phyloP scores from a whole-genome alignment of 2,797 vertebrate genomes.

The Oreochromis grahami region DNA sequence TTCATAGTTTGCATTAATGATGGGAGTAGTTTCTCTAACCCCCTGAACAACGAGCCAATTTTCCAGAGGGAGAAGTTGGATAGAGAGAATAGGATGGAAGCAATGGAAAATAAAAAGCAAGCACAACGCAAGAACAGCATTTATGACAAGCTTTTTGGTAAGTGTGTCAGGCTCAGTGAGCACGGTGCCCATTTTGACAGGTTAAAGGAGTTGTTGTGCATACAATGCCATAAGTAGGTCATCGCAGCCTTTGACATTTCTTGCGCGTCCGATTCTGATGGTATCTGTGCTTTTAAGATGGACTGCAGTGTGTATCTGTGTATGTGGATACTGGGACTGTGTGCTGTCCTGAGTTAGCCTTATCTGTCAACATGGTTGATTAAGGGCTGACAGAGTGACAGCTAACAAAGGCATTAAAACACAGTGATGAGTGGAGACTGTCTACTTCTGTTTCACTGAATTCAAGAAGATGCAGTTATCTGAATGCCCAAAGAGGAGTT shows the following conservation, averaged over 20 bases:
- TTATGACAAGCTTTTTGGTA: conserved; percentile 3
- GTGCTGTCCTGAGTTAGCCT: neutral
- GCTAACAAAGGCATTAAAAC: neutral
- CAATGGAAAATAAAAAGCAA: neutral
- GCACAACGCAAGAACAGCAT: conserved; percentile 18
- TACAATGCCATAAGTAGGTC: conserved; percentile 22
- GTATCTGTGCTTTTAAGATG: conserved; percentile 9
- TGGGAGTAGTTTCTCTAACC: conserved; percentile 20
- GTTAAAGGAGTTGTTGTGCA: conserved; percentile 17
- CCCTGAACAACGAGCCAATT: conserved; percentile 4
- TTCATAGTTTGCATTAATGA: conserved; percentile 20
- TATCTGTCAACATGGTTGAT: neutral
- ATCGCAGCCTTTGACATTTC: neutral
- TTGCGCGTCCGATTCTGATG: conserved; percentile 11
- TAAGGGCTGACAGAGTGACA: conserved; percentile 1
- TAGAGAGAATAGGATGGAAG: neutral
- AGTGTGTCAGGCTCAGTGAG: conserved; percentile 22
- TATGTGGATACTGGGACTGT: neutral
- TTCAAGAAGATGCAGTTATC: neutral
- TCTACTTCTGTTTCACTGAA: neutral
- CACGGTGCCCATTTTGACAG: conserved; percentile 14
- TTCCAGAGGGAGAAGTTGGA: conserved; percentile 23
- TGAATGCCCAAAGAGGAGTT: neutral
- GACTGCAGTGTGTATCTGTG: neutral
- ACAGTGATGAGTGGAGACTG: neutral